Conservation (phyloP, 1,140 invertebrate genomes). For the Saxidomus purpurata region DNA sequence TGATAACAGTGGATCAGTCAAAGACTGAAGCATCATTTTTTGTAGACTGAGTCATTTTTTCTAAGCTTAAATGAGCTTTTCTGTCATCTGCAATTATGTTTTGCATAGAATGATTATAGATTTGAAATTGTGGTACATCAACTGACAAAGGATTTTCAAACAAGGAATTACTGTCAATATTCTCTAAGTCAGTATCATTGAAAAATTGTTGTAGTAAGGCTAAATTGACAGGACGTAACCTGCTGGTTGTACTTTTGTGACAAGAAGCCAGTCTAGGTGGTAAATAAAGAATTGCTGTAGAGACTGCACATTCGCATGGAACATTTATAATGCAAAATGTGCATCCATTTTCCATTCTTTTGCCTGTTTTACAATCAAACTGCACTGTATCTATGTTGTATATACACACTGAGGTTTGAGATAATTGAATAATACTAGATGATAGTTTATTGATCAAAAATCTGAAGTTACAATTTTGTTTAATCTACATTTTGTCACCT, state of each 20-base stretch:
- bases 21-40: slow-evolving; percentile 30
- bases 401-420: not conserved
- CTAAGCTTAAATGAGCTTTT: slow-evolving; percentile 15
- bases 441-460: not conserved
- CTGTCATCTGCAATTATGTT: slow-evolving; percentile 40
- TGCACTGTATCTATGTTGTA: not conserved
- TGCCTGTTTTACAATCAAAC: not conserved
- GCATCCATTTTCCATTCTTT: too few relatives aligned
- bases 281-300: not conserved
- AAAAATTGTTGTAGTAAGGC: slow-evolving; percentile 28
- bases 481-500: too few relatives aligned
- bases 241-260: not conserved
- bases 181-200: not conserved
- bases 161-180: slow-evolving; percentile 42
- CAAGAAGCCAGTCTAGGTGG: not conserved
- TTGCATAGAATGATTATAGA: slow-evolving; percentile 38
- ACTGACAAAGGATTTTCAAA: slow-evolving; percentile 34
- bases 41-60: slow-evolving; percentile 15
- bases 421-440: not conserved
- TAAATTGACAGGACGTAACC: slow-evolving; percentile 6
- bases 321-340: not conserved
- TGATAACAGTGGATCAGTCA: slow-evolving; percentile 19
- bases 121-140: slow-evolving; percentile 25
- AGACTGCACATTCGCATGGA: slow-evolving; percentile 10
- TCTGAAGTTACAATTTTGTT: slow-evolving; percentile 1